Evolutionary conservation across 2,113 vertebrate genomes (phyloP).

Genomic region (Axis porcinus): DNA sequence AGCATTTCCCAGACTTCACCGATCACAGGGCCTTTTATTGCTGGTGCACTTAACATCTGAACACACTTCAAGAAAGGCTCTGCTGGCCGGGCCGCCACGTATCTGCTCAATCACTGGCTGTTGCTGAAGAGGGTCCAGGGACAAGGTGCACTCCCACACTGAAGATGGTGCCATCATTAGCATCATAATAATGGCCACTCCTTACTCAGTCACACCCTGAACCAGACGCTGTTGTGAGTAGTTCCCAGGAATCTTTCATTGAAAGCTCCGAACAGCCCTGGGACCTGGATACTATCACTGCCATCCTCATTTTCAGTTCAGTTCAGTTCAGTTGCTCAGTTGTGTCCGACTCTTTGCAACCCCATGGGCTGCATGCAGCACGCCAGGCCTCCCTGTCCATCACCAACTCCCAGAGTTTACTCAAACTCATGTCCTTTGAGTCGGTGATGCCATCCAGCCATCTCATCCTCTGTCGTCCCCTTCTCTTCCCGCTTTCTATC

Average conservation of each 20-base stretch:
- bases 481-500: not conserved
- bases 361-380: not conserved
- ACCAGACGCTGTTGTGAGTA: too few relatives aligned
- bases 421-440: not conserved
- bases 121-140: not conserved
- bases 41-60: not conserved
- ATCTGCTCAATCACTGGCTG: not conserved
- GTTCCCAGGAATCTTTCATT: not conserved
- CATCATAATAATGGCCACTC: not conserved
- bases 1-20: not conserved
- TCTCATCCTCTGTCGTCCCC: not conserved
- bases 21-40: not conserved
- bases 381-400: not conserved
- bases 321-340: not conserved
- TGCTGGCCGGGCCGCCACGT: not conserved
- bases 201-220: not conserved
- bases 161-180: not conserved
- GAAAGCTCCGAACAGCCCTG: not conserved
- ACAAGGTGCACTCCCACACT: not conserved
- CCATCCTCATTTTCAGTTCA: not conserved
- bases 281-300: accelerated
- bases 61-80: not conserved
- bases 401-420: not conserved
- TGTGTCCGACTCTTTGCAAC: accelerated
- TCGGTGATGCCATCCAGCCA: not conserved